These are phyloP conservation scores for Holothuria leucospilota DNA, from an alignment of 53 echinoderm and acorn worm species.

Conservation along the genomic window DNA sequence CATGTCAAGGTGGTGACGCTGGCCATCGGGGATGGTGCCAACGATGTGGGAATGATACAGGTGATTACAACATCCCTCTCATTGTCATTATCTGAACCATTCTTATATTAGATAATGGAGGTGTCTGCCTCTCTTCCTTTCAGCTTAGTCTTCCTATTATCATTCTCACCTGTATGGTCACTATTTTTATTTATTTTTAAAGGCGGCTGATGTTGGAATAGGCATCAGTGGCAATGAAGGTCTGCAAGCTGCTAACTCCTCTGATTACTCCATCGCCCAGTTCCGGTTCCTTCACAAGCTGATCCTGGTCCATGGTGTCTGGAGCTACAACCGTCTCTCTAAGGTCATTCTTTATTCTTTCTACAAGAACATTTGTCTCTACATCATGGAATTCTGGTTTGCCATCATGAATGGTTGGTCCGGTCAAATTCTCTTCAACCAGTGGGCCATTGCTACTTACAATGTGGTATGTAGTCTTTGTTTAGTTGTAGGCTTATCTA, in stretches of 20 bases:
- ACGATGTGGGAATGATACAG: conserved; percentile 99
- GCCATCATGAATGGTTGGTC: conserved; percentile 98
- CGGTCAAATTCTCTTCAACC: conserved; percentile 96
- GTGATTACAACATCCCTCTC: conserved; percentile 14
- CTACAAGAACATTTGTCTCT: conserved; percentile 98
- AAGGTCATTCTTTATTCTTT: conserved; percentile 98
- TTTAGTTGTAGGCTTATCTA: too few species aligned
- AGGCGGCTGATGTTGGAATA: conserved; percentile 96
- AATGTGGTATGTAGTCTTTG: conserved; percentile 82
- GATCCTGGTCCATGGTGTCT: conserved; percentile 95
- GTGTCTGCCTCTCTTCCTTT: too few species aligned
- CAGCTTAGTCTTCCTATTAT: too few species aligned
- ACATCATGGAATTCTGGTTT: conserved; percentile 99
- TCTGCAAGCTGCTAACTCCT: conserved; percentile 93
- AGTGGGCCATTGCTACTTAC: conserved; percentile 96
- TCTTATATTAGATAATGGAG: too few species aligned
- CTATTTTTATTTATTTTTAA: neutral
- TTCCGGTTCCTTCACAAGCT: conserved; percentile 96
- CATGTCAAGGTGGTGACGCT: conserved; percentile 88
- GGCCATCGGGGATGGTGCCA: conserved; percentile 96
- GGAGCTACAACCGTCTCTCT: conserved; percentile 95
- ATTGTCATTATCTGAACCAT: too few species aligned
- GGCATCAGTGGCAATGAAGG: conserved; percentile 98
- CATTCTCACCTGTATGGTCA: neutral
- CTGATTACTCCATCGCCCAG: conserved; percentile 99